Percentiles rank a stretch among this genome's conserved stretches.
These are phyloP conservation scores for Tipula lateralis DNA, from an alignment of 2,888 invertebrate genomes.

Conservation along the genomic window DNA sequence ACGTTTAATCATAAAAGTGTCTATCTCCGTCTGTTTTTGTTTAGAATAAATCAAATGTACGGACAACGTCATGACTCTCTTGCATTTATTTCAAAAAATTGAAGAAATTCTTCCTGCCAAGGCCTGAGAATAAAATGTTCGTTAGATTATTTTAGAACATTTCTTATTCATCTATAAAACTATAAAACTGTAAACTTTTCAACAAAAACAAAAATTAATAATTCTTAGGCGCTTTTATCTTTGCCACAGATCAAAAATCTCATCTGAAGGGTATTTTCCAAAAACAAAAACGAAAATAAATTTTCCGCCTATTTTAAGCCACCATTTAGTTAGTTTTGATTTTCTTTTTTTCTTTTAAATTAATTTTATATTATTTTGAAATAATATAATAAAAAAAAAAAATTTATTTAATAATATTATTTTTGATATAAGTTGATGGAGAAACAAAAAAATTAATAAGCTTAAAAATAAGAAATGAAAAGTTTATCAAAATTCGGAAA, in stretches of 20 bases:
- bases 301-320: neutral
- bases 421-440: neutral
- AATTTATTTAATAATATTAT: neutral
- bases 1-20: too few species aligned
- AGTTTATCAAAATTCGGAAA: neutral
- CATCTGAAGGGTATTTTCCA: neutral
- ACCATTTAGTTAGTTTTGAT: neutral
- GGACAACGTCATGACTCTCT: too few species aligned
- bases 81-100: too few species aligned
- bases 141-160: too few species aligned
- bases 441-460: neutral
- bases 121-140: too few species aligned
- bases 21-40: too few species aligned
- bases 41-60: too few species aligned
- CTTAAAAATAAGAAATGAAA: neutral
- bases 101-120: too few species aligned
- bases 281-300: neutral
- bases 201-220: too few species aligned
- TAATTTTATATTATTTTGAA: neutral
- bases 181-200: too few species aligned
- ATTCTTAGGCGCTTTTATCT: too few species aligned
- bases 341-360: neutral
- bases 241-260: neutral
- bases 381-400: neutral
- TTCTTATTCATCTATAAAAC: too few species aligned